phyloP scores from a whole-genome alignment of 2,113 vertebrate genomes.

The Dascyllus trimaculatus region DNA sequence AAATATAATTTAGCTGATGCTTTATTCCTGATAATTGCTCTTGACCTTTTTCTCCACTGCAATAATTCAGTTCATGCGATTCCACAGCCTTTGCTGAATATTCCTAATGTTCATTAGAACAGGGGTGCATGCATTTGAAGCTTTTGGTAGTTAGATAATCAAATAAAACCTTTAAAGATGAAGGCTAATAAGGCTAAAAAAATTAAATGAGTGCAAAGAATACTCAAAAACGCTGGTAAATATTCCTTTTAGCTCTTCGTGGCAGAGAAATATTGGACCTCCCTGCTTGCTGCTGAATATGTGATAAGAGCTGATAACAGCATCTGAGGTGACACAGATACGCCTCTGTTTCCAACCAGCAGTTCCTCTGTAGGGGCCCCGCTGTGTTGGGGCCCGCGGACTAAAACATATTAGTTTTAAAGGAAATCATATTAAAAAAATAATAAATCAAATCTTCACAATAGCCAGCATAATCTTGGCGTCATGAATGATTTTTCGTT shows the following conservation, averaged over 20 bases:
- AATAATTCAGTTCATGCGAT: conserved; percentile 17
- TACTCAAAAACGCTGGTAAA: background rate
- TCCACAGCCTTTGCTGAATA: conserved; percentile 16
- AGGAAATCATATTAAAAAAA: conserved; percentile 45
- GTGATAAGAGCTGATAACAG: conserved; percentile 59
- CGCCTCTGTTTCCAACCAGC: conserved; percentile 47
- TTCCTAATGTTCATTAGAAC: conserved; percentile 5
- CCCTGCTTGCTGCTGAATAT: conserved; percentile 33
- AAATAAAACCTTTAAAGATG: no score
- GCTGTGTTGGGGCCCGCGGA: conserved; percentile 10
- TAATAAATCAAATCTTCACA: conserved; percentile 8
- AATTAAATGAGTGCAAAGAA: background rate
- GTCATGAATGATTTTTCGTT: conserved; percentile 15
- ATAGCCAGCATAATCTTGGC: conserved; percentile 18
- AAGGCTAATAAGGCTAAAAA: background rate
- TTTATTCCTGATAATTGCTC: conserved; percentile 40
- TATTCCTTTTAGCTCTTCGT: conserved; percentile 26
- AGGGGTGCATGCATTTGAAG: background rate
- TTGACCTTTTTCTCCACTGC: conserved; percentile 15
- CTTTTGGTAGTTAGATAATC: background rate
- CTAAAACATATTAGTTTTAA: conserved; percentile 39
- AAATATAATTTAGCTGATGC: conserved; percentile 36
- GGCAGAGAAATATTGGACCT: conserved; percentile 15
- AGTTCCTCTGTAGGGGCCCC: conserved; percentile 19
- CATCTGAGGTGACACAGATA: conserved; percentile 58